phyloP scores from a whole-genome alignment of 1,140 invertebrate species.

The Oedothorax gibbosus region DNA sequence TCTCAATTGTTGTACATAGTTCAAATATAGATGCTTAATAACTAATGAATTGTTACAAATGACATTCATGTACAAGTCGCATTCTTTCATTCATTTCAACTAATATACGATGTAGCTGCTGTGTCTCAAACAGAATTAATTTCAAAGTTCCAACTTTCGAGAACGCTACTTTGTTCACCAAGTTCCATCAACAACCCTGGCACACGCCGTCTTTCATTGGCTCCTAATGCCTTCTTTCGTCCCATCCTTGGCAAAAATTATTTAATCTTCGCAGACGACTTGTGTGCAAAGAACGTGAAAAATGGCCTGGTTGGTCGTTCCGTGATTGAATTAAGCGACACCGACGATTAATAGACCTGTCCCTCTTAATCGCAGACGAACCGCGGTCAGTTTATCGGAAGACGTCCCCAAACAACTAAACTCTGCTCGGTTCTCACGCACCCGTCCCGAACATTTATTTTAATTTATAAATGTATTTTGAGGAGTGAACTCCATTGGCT shows the following conservation, averaged over 20 bases:
- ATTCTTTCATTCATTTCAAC: too few species aligned
- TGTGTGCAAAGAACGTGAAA: neutral
- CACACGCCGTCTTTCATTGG: constrained; percentile 17
- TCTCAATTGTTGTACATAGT: too few species aligned
- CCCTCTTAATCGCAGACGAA: constrained; percentile 35
- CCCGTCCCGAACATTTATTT: constrained; percentile 33
- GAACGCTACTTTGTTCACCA: neutral
- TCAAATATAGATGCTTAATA: too few species aligned
- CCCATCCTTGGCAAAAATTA: constrained; percentile 5
- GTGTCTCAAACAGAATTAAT: too few species aligned
- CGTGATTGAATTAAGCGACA: constrained; percentile 40
- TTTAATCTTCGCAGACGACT: neutral
- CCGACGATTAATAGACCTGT: constrained; percentile 57
- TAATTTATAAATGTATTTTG: constrained; percentile 60
- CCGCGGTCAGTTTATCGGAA: constrained; percentile 52
- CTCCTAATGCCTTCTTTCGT: neutral
- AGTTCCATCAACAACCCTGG: neutral
- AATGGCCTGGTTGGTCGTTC: neutral
- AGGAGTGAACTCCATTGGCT: constrained; percentile 52
- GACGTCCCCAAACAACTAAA: constrained; percentile 17
- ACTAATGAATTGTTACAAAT: too few species aligned
- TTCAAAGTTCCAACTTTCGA: neutral
- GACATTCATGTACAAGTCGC: too few species aligned
- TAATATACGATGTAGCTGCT: too few species aligned
- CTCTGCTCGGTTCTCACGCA: neutral